Percentiles rank a stretch among this genome's conserved stretches.
Conservation (phyloP, 2,113 vertebrate genomes). For the Oreotrochilus melanogaster region DNA sequence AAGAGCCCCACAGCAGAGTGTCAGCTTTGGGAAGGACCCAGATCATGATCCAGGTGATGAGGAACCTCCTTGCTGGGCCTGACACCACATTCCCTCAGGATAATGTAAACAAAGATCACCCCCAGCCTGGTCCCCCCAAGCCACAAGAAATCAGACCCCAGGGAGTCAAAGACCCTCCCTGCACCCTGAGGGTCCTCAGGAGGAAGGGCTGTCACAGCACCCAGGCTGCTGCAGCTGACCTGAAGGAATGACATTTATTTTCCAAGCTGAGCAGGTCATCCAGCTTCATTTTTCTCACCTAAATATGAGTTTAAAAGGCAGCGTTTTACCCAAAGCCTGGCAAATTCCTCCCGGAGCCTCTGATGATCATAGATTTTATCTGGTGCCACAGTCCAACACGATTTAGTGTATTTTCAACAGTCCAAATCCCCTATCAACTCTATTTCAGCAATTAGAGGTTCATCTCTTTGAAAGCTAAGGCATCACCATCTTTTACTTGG, state of each 20-base stretch:
- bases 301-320: neutral
- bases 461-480: neutral
- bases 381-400: neutral
- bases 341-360: neutral
- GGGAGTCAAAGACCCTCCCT: accelerated
- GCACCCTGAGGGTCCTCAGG: accelerated
- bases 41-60: accelerated
- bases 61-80: neutral
- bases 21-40: neutral
- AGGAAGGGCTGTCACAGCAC: neutral
- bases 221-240: neutral
- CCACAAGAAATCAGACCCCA: neutral
- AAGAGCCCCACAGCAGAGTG: neutral
- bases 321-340: neutral
- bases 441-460: neutral
- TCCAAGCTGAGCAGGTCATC: neutral
- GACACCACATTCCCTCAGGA: accelerated
- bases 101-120: too few relatives aligned
- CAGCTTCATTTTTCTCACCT: neutral
- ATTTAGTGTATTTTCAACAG: neutral
- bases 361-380: neutral
- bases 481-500: neutral
- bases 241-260: neutral
- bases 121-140: neutral
- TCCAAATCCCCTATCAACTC: neutral